Evolutionary conservation across 2,888 invertebrate genomes (phyloP), one percentile per base, ranked within the genome.

Genomic region (Sarcophaga carnaria): DNA sequence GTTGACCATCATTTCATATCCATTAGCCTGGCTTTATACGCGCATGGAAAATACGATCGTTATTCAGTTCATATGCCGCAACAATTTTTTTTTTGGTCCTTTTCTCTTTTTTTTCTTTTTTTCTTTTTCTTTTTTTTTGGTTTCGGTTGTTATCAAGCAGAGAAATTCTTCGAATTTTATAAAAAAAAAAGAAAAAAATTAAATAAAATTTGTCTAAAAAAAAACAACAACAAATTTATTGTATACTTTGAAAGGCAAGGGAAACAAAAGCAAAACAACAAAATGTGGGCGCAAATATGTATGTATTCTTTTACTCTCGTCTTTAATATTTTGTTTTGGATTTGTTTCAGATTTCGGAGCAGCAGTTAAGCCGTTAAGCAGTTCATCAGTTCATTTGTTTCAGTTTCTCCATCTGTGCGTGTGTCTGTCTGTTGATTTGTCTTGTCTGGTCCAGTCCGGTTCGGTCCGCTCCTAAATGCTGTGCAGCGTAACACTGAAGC

Each of bases 81-180:
- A 79, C 70, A 77, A 80, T 64, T 67, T 78, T n/a, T n/a, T 72
- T 71, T 71, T 80, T 78, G 78, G 14, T 59, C 59, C 14, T 62
- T 62, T 22, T 62, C 20, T 14, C n/a, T 62, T 8, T 20, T 25
- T 79, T 77, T 67, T 49, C 37, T 71, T 80, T 78, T 74, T 14
- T 54, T 17, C 3, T 20, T 62, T 22, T 62, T 2, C 11, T 62
- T 2, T 17, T 11, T 62, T 10, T 20, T 45, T 20, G 37, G 37
- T 79, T 77, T 67, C 5, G 54, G 12, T 54, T 85, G 78, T 78
- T 87, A 87, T 87, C 83, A 88, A 78, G 80, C 86, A 86, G 77
- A 80, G 83, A 85, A 90, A 89, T 90, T 90, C 90, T 80, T 88
- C 88, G 90, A 90, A 90, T 89, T 89, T 89, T 78, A 79, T 75